Evolutionary conservation across 2,797 vertebrate genomes (phyloP).

Genomic region (Myiotriccus ornatus): DNA sequence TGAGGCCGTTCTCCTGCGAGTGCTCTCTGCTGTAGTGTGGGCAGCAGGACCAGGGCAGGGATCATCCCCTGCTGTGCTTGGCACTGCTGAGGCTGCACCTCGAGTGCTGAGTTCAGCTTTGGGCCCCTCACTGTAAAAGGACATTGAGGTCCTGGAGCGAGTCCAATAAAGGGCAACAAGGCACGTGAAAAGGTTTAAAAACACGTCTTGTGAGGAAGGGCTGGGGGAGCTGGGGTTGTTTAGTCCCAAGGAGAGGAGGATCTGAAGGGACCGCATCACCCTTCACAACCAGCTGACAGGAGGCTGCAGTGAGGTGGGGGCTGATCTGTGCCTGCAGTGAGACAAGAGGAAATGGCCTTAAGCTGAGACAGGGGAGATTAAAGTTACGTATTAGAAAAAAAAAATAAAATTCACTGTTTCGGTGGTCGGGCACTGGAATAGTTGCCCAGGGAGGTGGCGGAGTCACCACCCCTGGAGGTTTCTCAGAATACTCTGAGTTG

Average conservation of each 20-base stretch:
- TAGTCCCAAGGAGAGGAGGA: neutral
- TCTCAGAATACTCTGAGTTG: neutral
- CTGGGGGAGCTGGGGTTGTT: neutral
- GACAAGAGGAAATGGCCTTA: neutral
- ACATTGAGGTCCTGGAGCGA: neutral
- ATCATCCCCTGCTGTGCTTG: neutral
- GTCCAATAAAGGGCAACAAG: neutral
- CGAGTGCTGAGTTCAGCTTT: fast-evolving
- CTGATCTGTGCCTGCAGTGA: fast-evolving
- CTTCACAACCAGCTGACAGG: too few species aligned
- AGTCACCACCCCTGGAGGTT: neutral
- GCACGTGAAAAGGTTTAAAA: neutral
- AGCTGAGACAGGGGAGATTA: too few species aligned
- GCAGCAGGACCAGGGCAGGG: neutral
- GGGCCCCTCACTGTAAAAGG: too few species aligned
- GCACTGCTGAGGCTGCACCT: neutral
- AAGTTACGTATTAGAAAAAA: too few species aligned
- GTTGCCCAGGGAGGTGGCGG: fast-evolving
- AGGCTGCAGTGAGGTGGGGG: too few species aligned
- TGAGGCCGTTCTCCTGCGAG: fast-evolving
- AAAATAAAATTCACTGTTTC: neutral
- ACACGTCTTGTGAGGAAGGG: neutral
- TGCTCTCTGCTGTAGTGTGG: fast-evolving
- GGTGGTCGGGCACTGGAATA: neutral
- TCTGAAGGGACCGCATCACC: fast-evolving